Evolutionary conservation across 2,888 invertebrate species (phyloP), one percentile per base, ranked within the genome.

Genomic region (Zelleria hepariella): DNA sequence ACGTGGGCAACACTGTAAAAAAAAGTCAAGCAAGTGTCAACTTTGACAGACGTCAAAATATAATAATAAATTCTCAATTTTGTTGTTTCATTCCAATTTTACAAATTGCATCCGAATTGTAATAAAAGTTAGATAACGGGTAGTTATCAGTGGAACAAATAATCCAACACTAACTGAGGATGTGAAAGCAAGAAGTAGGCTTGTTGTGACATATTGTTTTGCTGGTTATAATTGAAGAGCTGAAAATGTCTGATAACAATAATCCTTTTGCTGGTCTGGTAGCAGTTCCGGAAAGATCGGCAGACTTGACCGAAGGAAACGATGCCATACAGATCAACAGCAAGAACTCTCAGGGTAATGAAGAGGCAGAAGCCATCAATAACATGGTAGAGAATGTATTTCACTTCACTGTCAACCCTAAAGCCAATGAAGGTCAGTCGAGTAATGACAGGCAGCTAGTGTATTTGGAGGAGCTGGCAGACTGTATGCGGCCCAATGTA

Each of bases 371-470:
- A 68, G 76, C 77, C 65, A 77, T 91, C 61, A 91, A 91, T 68
- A 78, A 76, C 63, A 78, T 94, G 57, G 90, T 94, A 27, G 93
- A 94, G 75, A 90, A 92, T 70, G 91, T 95, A 70, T 94, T 95
- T 73, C 90, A 93, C 61, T 91, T 96, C 66, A 94, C 95, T 4
- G 83, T 95, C 48, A 91, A 91, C 66, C 77, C 84, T 58, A 73
- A 83, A 48, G 86, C 88, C 57, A 72, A 79, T 7, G 78, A 78
- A 23, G 72, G 68, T 2, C 64, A 69, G 42, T 59, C 69, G 55
- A 65, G 67, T 7, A 66, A 69, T 51, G 77, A 81, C 42, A 77
- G 70, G 61, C 91, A 91, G 65, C 75, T 94, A 60, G 89, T 95
- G 2, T 93, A 90, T 68, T 82, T 96, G 59, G 92, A 93, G 65